phyloP scores from a whole-genome alignment of 2,888 invertebrate species.

The Nasonia oneida region DNA sequence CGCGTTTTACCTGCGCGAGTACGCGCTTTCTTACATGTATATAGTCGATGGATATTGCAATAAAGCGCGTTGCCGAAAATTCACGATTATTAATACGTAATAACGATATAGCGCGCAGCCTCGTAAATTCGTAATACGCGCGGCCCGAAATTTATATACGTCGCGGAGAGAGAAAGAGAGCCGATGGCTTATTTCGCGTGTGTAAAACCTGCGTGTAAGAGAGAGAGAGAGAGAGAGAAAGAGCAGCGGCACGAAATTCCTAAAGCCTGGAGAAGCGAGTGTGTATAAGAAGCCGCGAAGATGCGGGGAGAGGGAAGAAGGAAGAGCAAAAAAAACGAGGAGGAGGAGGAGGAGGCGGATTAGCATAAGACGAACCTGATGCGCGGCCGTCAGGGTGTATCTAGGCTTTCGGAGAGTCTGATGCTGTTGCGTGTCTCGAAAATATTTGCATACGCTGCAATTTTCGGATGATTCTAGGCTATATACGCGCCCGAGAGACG shows the following conservation, averaged over 20 bases:
- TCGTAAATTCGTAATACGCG: slow-evolving; percentile 31
- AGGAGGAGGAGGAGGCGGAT: slow-evolving; percentile 37
- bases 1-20: no score
- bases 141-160: slow-evolving; percentile 53
- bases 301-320: slow-evolving; percentile 15
- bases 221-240: not conserved
- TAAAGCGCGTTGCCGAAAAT: not conserved
- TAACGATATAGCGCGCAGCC: not conserved
- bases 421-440: slow-evolving; percentile 34
- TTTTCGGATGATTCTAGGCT: slow-evolving; percentile 57
- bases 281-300: not conserved
- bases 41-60: not conserved
- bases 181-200: slow-evolving; percentile 38
- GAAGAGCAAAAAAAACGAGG: not conserved
- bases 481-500: not conserved
- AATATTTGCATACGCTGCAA: slow-evolving; percentile 62
- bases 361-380: slow-evolving; percentile 59
- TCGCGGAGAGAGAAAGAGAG: slow-evolving; percentile 16
- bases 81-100: not conserved
- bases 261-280: slow-evolving; percentile 20
- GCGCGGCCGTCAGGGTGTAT: not conserved
- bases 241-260: slow-evolving; percentile 50
- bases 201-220: slow-evolving; percentile 17
- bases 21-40: not conserved
- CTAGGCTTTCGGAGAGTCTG: slow-evolving; percentile 6